Percentiles rank a stretch among this genome's conserved stretches.
Evolutionary conservation across 2,113 vertebrate genomes (phyloP).

Genomic region (Eurystomus gularis): DNA sequence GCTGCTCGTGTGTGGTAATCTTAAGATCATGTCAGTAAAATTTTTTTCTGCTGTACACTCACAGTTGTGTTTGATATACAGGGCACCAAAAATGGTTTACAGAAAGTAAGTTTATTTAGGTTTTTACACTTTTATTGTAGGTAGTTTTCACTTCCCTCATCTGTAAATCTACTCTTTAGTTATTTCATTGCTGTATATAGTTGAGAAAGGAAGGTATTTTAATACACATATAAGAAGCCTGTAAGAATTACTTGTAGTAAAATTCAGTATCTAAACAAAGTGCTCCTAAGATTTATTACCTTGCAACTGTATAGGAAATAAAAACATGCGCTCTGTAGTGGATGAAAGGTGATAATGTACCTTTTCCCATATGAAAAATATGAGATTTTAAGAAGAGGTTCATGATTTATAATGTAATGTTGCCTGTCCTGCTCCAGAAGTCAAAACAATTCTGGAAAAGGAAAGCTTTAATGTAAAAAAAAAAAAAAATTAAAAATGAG

Average conservation of each 20-base stretch:
- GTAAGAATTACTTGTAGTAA: slow-evolving; percentile 6
- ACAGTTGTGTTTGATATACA: background rate
- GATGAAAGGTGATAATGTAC: background rate
- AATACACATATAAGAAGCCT: background rate
- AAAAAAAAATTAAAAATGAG: background rate
- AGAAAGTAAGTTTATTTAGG: background rate
- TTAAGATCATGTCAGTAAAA: background rate
- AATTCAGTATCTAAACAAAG: background rate
- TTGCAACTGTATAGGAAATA: background rate
- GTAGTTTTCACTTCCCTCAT: background rate
- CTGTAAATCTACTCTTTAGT: slow-evolving; percentile 6
- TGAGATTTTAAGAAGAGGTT: background rate
- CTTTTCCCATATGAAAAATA: background rate
- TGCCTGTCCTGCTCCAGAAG: background rate
- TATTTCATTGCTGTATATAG: background rate
- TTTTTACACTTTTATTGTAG: background rate
- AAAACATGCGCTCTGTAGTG: background rate
- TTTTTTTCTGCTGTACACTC: background rate
- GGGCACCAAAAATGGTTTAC: background rate
- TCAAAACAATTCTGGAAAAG: background rate
- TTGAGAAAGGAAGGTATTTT: background rate
- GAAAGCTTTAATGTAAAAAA: background rate
- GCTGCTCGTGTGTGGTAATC: background rate
- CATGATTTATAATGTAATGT: background rate
- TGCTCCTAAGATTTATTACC: background rate